Conservation (phyloP, 2,113 vertebrate genomes). For the Aldabrachelys gigantea region DNA sequence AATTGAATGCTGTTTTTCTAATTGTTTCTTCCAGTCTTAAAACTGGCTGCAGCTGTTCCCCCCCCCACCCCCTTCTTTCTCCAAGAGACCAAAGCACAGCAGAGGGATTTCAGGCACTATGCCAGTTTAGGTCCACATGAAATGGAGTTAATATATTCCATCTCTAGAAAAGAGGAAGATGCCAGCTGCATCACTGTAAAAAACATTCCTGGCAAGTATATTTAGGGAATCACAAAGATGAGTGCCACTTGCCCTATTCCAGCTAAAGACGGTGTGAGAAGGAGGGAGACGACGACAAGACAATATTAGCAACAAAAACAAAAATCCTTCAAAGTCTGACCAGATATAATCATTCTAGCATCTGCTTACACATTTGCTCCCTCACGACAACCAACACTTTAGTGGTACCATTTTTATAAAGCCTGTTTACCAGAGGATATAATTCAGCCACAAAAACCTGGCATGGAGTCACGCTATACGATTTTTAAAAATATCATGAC, state of each 20-base stretch:
- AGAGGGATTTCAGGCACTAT: background rate
- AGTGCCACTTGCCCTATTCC: background rate
- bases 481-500: background rate
- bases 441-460: background rate
- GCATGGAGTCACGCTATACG: background rate
- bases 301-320: background rate
- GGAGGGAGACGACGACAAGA: background rate
- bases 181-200: rapidly evolving
- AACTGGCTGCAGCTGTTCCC: background rate
- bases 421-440: background rate
- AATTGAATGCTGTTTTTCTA: background rate
- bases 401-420: background rate
- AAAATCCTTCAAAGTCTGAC: background rate
- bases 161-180: background rate
- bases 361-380: background rate
- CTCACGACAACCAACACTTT: background rate
- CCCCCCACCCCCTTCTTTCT: background rate
- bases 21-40: background rate
- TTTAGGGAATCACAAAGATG: background rate
- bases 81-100: background rate
- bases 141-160: rapidly evolving
- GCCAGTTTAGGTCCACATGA: background rate
- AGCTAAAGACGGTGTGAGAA: background rate
- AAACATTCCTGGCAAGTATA: rapidly evolving
- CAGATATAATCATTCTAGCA: background rate